Evolutionary conservation across 1,140 invertebrate genomes (phyloP), one percentile per base, ranked within the genome.

Genomic region (Drosophila erecta): DNA sequence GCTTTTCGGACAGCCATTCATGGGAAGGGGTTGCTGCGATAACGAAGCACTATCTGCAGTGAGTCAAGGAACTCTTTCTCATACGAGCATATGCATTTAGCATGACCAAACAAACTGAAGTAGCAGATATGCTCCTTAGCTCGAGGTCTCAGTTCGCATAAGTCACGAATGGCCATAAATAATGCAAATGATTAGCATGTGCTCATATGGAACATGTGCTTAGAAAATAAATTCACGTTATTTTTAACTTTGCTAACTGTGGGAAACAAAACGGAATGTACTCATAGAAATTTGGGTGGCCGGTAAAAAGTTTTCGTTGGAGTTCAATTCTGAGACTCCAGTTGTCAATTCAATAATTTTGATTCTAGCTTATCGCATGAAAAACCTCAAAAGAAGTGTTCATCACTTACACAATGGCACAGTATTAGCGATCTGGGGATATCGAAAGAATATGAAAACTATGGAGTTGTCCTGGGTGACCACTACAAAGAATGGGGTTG

Each of bases 131-230:
- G 38, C 57, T 50, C 47, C 33, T 65, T 35, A 27, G 41, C 24
- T 64, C 30, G 44, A 38, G 3, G 67, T 58, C 30, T 37, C 47
- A 46, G 47, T 58, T 41, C 33, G 53, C 56, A 78, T 54, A 78
- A 81, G 61, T 87, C 78, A 87, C 78, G 83, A 81, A 79, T 76
- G 27, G 55, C 47, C 75, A 84, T 79, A 81, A 70, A 77, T 76
- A 83, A 67, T 54, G 64, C 46, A 57, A 70, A 62, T 81, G 67
- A 86, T 86, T 77, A 74, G 67, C 67, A 86, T 84, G 56, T 77
- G 65, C 43, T 49, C 49, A 60, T 65, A 75, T 75, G 64, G 15
- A 24, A 44, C 33, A 55, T 59, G 37, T 59, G 55, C 22, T 44
- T 22, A 11, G 3, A 17, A 6, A 55, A 54, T 14, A 62, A 62